phyloP scores from a whole-genome alignment of 2,113 vertebrate species.

The Blennius ocellaris region DNA sequence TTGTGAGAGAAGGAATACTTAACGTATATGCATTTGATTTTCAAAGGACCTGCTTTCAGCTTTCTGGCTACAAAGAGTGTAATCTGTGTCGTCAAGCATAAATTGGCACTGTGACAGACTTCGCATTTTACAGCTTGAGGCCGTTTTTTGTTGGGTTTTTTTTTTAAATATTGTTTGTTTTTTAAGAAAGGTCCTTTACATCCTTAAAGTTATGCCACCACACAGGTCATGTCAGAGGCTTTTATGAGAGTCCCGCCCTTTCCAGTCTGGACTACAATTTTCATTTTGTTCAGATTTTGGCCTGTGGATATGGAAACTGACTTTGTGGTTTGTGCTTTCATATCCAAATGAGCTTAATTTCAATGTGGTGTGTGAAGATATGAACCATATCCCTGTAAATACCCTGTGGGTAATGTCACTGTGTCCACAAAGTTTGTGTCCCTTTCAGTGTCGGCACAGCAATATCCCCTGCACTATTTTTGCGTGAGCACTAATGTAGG shows the following conservation, averaged over 20 bases:
- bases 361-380: conserved; percentile 51
- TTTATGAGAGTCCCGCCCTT: conserved; percentile 22
- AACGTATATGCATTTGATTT: neutral
- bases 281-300: conserved; percentile 48
- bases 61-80: neutral
- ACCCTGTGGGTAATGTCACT: conserved; percentile 44
- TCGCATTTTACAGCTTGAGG: conserved; percentile 11
- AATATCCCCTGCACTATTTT: conserved; percentile 2
- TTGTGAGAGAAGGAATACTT: neutral
- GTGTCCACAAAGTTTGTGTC: conserved; percentile 31
- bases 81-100: conserved; percentile 5
- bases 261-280: conserved; percentile 23
- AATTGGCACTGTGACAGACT: neutral
- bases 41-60: conserved; percentile 14
- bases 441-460: conserved; percentile 16
- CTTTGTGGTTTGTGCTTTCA: conserved; percentile 47
- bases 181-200: conserved; percentile 9
- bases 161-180: too few relatives aligned
- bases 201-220: conserved; percentile 12
- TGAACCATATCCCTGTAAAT: conserved; percentile 52
- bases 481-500: neutral
- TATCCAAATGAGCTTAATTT: conserved; percentile 60
- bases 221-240: conserved; percentile 20
- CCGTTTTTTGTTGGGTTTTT: neutral
- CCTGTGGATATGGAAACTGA: conserved; percentile 17